Evolutionary conservation across 2,888 invertebrate genomes (phyloP).

Genomic region (Melanotus villosus): DNA sequence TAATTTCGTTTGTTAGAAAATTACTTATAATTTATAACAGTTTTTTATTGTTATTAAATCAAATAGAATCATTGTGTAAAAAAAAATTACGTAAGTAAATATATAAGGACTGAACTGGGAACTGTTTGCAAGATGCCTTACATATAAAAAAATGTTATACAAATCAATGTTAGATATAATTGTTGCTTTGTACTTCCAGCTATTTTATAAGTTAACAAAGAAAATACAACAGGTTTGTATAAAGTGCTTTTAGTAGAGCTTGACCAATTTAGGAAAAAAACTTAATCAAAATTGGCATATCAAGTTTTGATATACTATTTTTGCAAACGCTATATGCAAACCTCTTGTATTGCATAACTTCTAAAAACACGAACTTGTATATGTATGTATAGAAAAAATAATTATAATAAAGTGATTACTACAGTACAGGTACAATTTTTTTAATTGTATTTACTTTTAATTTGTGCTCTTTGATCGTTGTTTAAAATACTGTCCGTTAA

Average conservation of each 20-base stretch:
- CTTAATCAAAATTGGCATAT: conserved; percentile 43
- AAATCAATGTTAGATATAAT: conserved; percentile 45
- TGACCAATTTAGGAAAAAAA: conserved; percentile 33
- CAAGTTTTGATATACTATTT: conserved; percentile 35
- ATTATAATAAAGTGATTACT: conserved; percentile 42
- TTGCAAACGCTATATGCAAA: conserved; percentile 4
- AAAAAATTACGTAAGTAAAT: neutral
- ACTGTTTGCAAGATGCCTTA: conserved; percentile 43
- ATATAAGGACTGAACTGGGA: conserved; percentile 35
- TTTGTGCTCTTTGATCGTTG: too few relatives aligned
- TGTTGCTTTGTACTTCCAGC: conserved; percentile 48
- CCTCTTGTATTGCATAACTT: neutral
- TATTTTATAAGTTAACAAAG: conserved; percentile 40
- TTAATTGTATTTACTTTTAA: too few relatives aligned
- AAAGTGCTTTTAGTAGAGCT: conserved; percentile 14
- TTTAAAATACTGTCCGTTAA: too few relatives aligned
- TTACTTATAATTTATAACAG: neutral
- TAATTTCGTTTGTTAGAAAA: too few relatives aligned
- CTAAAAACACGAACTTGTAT: conserved; percentile 37
- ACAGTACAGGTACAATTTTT: conserved; percentile 26
- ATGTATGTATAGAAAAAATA: conserved; percentile 48
- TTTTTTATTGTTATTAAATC: neutral
- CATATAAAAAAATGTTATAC: conserved; percentile 32
- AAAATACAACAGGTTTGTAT: conserved; percentile 6
- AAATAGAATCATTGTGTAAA: neutral